phyloP scores from a whole-genome alignment of 2,113 vertebrate genomes.

The Nicator chloris region DNA sequence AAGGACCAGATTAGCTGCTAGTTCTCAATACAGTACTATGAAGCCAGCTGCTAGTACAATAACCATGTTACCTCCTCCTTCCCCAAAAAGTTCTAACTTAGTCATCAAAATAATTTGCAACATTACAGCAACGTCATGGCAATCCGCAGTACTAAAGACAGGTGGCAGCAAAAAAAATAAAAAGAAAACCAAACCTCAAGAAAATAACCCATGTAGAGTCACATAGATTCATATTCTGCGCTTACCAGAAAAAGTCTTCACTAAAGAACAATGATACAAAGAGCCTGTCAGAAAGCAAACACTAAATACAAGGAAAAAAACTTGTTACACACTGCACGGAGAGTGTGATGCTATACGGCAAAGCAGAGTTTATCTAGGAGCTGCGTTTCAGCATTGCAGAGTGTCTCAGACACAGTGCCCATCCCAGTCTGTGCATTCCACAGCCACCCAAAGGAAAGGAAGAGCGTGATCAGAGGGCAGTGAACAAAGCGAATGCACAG shows the following conservation, averaged over 20 bases:
- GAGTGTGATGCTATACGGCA: not conserved
- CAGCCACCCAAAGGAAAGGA: not conserved
- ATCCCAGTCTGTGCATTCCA: not conserved
- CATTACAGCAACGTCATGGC: not conserved
- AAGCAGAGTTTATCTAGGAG: not conserved
- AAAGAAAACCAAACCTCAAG: not conserved
- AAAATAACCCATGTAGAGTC: not conserved
- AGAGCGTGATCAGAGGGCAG: accelerated
- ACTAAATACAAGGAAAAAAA: not conserved
- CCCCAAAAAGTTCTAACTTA: not conserved
- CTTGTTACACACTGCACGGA: not conserved
- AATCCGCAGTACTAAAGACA: not conserved
- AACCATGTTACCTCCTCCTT: not conserved
- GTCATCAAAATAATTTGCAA: not conserved
- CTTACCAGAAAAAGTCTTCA: not conserved
- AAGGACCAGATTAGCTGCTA: not conserved
- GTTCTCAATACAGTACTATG: not conserved
- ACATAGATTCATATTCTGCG: not conserved
- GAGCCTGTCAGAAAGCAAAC: not conserved
- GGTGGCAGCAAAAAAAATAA: accelerated
- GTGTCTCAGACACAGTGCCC: not conserved
- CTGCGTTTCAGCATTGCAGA: not conserved
- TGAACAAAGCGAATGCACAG: not conserved
- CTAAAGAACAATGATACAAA: not conserved
- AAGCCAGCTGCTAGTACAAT: not conserved